Evolutionary conservation across 2,888 invertebrate species (phyloP), one percentile per base, ranked within the genome.

Genomic region (Melieria picta): DNA sequence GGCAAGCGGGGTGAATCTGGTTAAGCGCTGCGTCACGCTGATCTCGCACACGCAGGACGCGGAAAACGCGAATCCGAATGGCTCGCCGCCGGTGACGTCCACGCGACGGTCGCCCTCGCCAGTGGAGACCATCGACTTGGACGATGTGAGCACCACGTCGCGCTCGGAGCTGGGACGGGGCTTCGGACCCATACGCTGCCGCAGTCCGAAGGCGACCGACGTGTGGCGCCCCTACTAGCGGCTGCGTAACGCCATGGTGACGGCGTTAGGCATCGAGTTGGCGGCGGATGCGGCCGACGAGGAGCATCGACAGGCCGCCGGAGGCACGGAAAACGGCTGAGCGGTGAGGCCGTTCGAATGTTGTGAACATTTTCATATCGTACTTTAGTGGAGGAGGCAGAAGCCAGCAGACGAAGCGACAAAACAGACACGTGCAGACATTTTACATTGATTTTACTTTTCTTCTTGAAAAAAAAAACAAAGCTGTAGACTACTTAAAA

Each of bases 221-320:
- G 93, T 93, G 72, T 93, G 93, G 93, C 90, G 93, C 81, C 93
- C 93, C 13, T 93, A 93, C 86, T 93, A 86, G 85, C 85, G 84
- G 78, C 81, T 81, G 79, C 83, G 81, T 73, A 81, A 81, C 79
- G 82, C 83, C 72, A 74, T 75, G 62, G 62, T 56, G 56, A 69
- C 69, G 69, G 69, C 69, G 69, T 69, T 69, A 56, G 56, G 69
- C 48, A 62, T 69, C 55, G 47, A 69, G 30, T 56, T 56, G 57
- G 9, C 56, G 4, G 63, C 45, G 46, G 47, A 52, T 9, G 13
- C n/a, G 9, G 9, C 11, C 30, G 56, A 63, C 13, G 48, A 10
- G 43, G 9, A 69, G 47, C 63, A 57, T 16, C 63, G 47, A 48
- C 11, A 4, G 11, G 13, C 4, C 7, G 3, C 6, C 5, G 30